Base-by-base conservation (phyloP, 2,113 vertebrate species). In the Lagopus muta region DNA sequence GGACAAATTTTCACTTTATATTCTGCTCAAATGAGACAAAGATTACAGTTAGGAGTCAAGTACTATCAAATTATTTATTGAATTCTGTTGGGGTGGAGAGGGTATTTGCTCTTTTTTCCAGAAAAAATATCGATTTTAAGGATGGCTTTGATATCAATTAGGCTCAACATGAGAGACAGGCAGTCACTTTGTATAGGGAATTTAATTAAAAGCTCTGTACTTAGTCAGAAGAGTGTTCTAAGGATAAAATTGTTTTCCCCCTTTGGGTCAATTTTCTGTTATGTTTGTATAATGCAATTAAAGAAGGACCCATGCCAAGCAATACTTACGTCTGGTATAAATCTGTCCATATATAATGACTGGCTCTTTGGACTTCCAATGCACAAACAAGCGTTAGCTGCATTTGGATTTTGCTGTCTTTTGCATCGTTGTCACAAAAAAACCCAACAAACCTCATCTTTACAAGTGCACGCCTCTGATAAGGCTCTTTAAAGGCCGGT, bases 211-310 rank as follows among this genome's bases (percentile, higher is more conserved):
- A 96, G 92, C 95, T 91, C 93, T 95, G 91, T 96, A 96, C 95
- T 97, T 94, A 94, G 95, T 90, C 91, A 91, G 95, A 90, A 88
- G 94, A 95, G 89, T 86, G 92, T 96, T 96, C 85, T 97, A 96
- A 94, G 92, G 92, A 94, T 96, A 96, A 96, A 97, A 97, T 96
- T 97, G 95, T 96, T 92, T 96, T 96, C 88, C 91, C 92, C 80
- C 80, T 96, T 96, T 91, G 91, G 95, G 96, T 97, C 96, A 96
- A 96, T 96, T 96, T 94, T 96, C 94, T 95, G 89, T 96, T 96
- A 93, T 96, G 94, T 96, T 97, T 96, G 87, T 97, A 84, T 96
- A 97, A 97, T 96, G 94, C 95, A 96, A 96, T 97, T 95, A 96
- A 96, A 92, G 91, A 90, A 94, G 86, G 76, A 91, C 93, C 77